Evolutionary conservation across 2,888 invertebrate species (phyloP), one percentile per base, ranked within the genome.

Genomic region (Meliscaeva auricollis): DNA sequence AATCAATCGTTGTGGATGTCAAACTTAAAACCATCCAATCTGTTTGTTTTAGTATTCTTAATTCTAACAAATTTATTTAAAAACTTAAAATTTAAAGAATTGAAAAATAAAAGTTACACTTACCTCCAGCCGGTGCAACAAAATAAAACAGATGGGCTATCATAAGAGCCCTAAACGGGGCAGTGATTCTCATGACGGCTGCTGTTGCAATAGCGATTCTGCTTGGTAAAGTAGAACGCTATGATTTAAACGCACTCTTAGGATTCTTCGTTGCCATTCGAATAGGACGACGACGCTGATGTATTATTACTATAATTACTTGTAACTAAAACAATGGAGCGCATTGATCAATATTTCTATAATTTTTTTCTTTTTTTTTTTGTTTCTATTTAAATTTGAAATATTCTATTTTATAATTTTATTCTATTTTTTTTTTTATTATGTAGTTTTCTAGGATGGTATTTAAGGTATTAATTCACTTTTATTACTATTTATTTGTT

Each of bases 101-200:
- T n/a, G n/a, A 50, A 9, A 54, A 32, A 15, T 22, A 38, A 62
- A 44, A 56, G 3, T 60, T 6, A 35, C 44, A 91, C 92, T 91
- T 90, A 92, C 92, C 92, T 89, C 92, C 92, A 89, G 92, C 92
- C 88, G 91, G 90, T 89, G 91, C 90, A 87, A 91, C 91, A 88
- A 90, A 90, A 85, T 90, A 90, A 88, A 91, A 90, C 75, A 92
- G 90, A 90, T 92, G 92, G 90, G 91, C 90, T 89, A 92, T 89
- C 89, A 91, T 89, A 88, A 92, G 89, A 88, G 90, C 90, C 89
- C 90, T 89, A 88, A 91, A 90, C 81, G 90, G 91, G 89, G 90
- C 89, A 89, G 90, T 90, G 89, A 90, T 90, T 90, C 90, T 91
- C 92, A 92, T 92, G 91, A 90, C 91, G 91, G 90, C 83, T 78